These are phyloP conservation scores for Chironomus striatipennis DNA, from an alignment of 1,140 invertebrate species.

Conservation along the genomic window DNA sequence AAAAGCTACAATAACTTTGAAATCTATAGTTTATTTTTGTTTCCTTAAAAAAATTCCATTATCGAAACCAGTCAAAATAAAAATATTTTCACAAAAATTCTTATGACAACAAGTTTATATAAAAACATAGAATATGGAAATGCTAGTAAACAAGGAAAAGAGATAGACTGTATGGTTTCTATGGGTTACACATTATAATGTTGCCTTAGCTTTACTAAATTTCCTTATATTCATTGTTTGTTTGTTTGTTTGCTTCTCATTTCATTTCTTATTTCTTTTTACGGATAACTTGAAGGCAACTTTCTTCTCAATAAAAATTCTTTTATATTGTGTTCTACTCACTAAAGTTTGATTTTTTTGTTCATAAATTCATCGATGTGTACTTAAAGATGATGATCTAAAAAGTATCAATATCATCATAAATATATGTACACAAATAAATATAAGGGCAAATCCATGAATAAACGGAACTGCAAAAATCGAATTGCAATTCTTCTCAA, in stretches of 20 bases:
- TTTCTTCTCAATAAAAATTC: background rate
- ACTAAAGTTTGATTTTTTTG: background rate
- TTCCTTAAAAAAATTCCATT: no score
- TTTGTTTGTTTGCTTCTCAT: background rate
- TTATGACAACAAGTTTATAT: no score
- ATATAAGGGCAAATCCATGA: no score
- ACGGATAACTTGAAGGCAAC: constrained; percentile 7
- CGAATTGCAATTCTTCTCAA: no score
- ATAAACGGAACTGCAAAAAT: no score
- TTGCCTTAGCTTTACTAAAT: background rate
- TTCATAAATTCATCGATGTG: background rate
- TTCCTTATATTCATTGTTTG: constrained; percentile 1
- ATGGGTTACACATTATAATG: constrained; percentile 8
- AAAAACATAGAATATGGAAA: background rate
- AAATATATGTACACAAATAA: no score
- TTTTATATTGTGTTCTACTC: background rate
- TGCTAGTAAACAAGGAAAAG: background rate
- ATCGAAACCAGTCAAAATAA: no score
- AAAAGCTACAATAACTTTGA: no score
- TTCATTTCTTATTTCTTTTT: background rate
- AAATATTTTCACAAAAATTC: no score
- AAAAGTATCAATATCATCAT: background rate
- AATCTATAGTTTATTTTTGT: no score
- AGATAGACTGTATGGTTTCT: background rate
- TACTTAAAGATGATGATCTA: background rate